Percentiles rank a stretch among this genome's conserved stretches.
phyloP scores from a whole-genome alignment of 2,113 vertebrate species.

The Petroica traversi region DNA sequence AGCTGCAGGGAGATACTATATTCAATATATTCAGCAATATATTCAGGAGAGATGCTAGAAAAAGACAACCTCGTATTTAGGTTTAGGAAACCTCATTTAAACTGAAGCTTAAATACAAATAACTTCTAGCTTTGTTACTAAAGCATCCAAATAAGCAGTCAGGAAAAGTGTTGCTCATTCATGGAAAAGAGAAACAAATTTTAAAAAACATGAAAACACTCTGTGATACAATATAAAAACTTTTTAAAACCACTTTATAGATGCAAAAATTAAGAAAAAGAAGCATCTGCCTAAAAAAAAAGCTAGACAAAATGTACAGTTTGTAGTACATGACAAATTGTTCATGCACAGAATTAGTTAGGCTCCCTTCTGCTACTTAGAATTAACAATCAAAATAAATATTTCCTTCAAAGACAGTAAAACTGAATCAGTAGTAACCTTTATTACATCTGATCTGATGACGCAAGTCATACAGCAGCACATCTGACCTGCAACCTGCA shows the following conservation, averaged over 20 bases:
- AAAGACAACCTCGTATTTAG: rapidly evolving
- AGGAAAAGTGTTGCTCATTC: not conserved
- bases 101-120: not conserved
- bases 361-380: not conserved
- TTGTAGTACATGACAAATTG: not conserved
- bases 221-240: not conserved
- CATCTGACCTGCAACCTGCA: rapidly evolving
- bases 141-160: not conserved
- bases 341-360: not conserved
- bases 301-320: not conserved
- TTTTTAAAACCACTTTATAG: not conserved
- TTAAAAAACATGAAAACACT: rapidly evolving
- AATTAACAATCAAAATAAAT: not conserved
- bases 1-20: not conserved
- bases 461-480: not conserved
- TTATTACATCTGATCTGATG: not conserved
- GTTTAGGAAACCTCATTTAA: not conserved
- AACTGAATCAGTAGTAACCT: not conserved
- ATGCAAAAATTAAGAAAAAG: not conserved
- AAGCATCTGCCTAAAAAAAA: not conserved
- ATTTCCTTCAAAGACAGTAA: not conserved
- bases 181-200: not conserved
- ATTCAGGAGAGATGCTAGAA: not conserved
- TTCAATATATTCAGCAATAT: too few relatives aligned
- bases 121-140: not conserved